Conservation (phyloP, 1,140 invertebrate species). For the Drosophila lini region DNA sequence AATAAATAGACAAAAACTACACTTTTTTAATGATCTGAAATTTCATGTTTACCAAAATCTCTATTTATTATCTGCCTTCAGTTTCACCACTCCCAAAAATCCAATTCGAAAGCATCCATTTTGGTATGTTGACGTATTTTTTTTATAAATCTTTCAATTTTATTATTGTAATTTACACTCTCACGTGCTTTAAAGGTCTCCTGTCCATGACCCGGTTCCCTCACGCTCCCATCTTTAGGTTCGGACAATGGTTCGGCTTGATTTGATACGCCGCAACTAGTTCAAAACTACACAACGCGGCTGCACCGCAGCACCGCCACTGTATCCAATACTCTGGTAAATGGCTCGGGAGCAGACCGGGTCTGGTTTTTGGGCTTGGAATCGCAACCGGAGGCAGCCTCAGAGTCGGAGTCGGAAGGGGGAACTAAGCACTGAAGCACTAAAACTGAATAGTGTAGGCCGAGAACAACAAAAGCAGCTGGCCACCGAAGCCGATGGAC, state of each 20-base stretch:
- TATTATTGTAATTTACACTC: not conserved
- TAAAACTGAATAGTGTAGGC: conserved; percentile 33
- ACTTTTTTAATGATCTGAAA: too few relatives aligned
- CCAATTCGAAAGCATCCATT: not conserved
- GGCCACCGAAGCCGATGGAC: conserved; percentile 50
- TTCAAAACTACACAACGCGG: conserved; percentile 56
- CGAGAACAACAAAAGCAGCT: conserved; percentile 48
- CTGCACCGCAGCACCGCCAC: conserved; percentile 35
- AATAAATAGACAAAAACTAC: too few relatives aligned
- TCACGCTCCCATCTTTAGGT: conserved; percentile 21
- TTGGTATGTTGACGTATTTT: not conserved
- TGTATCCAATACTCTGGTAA: conserved; percentile 20
- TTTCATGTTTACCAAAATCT: too few relatives aligned
- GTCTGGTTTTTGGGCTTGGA: conserved; percentile 35
- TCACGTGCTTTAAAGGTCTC: not conserved
- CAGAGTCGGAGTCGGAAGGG: not conserved
- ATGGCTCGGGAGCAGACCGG: conserved; percentile 29
- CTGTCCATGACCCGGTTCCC: not conserved
- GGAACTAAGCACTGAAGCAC: conserved; percentile 4
- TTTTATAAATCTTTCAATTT: not conserved
- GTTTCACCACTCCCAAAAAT: not conserved
- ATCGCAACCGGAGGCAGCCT: conserved; percentile 3
- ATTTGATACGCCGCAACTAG: conserved; percentile 55
- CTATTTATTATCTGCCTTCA: not conserved
- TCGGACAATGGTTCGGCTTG: conserved; percentile 41